Evolutionary conservation across 2,113 vertebrate genomes (phyloP), one percentile per base, ranked within the genome.

Genomic region (Heterocephalus glaber): DNA sequence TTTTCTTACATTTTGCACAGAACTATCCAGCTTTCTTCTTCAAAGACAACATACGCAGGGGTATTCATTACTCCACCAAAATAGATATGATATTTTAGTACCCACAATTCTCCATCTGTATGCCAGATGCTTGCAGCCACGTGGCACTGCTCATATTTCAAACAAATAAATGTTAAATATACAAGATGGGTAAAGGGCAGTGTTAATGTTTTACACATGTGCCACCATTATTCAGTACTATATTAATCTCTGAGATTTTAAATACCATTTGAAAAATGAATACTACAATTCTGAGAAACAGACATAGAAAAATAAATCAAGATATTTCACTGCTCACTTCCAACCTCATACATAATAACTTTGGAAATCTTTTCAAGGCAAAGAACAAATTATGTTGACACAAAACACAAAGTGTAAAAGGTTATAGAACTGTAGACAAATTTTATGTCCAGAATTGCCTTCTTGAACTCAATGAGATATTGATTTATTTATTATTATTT

Each of bases 21-120:
- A 97, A 95, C 60, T 66, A 94, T 90, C 82, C 63, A 97, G 92
- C 83, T 92, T 97, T 92, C 80, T 97, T 97, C 89, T 89, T 92
- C 93, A 94, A 97, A 97, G 91, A 90, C 95, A 97, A 86, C 97
- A 97, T 96, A 95, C 60, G 93, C 92, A 97, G 91, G 97, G 87
- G 94, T 92, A 96, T 95, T 98, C 93, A 97, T 97, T 97, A 92
- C 93, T 95, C 58, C 86, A 96, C 97, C 92, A 95, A 97, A 98
- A 98, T 98, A 98, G 97, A 97, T 92, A 86, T 97, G 97, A 96
- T 98, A 98, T 97, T 98, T 98, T 97, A 91, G 93, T 97, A 95
- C 90, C 96, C 95, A 97, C 90, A 97, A 96, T 97, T 97, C 97
- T 98, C 97, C 97, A 97, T 97, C 97, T 98, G 97, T 95, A 97